phyloP scores from a whole-genome alignment of 2,888 invertebrate species.

The Deilephila porcellus region DNA sequence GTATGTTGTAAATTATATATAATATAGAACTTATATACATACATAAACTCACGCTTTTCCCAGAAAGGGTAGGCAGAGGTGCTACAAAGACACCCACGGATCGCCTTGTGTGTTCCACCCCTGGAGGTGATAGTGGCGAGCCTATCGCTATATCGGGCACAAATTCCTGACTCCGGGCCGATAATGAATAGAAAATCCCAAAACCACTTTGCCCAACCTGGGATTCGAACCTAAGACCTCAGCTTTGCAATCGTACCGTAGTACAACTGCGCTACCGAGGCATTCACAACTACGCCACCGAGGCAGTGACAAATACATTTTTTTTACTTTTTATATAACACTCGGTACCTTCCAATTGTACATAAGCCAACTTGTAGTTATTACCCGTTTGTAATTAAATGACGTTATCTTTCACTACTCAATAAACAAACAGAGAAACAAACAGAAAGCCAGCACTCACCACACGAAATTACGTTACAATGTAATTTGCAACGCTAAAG shows the following conservation, averaged over 20 bases:
- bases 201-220: not conserved
- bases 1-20: not conserved
- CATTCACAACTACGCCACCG: not conserved
- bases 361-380: too few species aligned
- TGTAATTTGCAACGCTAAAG: slow-evolving; percentile 1
- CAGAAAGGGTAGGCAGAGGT: too few species aligned
- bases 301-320: not conserved
- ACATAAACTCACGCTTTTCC: too few species aligned
- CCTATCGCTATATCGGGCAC: too few species aligned
- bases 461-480: not conserved
- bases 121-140: too few species aligned
- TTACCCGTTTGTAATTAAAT: too few species aligned
- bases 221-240: not conserved
- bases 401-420: not conserved
- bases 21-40: too few species aligned
- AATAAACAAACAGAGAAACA: not conserved
- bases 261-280: not conserved
- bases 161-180: too few species aligned
- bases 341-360: too few species aligned
- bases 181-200: too few species aligned
- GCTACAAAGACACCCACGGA: too few species aligned
- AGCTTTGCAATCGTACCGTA: not conserved
- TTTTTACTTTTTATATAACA: not conserved
- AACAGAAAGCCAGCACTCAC: not conserved
- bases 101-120: too few species aligned